Percentiles rank a stretch among this genome's conserved stretches.
Evolutionary conservation across 2,797 vertebrate species (phyloP).

Genomic region (Thalassophryne amazonica): DNA sequence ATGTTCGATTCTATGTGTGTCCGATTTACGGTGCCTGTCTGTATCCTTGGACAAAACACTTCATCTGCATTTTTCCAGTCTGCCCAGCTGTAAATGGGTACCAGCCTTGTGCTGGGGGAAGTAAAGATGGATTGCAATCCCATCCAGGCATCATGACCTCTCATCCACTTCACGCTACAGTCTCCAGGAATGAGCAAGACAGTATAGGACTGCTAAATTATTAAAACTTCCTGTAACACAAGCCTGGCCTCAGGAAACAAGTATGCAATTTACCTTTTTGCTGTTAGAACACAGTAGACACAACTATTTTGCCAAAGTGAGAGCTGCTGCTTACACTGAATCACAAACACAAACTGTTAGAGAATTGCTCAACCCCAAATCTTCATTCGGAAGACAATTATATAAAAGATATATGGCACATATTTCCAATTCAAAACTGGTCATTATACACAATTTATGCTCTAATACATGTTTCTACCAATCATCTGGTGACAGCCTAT

Average conservation of each 20-base stretch:
- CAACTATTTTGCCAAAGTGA: neutral
- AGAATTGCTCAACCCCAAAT: neutral
- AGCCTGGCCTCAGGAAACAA: no score
- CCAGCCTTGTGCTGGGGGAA: no score
- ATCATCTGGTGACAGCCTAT: constrained; percentile 28
- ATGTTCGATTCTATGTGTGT: no score
- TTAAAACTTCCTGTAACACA: neutral
- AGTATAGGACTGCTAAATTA: no score
- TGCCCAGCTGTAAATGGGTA: no score
- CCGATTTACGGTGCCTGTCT: no score
- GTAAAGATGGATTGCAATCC: no score
- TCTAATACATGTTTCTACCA: constrained; percentile 27
- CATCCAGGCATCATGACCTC: no score
- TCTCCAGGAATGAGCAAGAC: no score
- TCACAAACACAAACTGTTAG: constrained; percentile 1
- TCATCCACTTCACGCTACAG: no score
- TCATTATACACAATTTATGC: constrained; percentile 36
- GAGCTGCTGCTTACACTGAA: neutral
- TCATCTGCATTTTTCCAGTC: no score
- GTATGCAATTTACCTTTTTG: neutral
- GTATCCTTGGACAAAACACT: no score
- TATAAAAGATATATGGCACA: constrained; percentile 6
- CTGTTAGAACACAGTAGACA: neutral
- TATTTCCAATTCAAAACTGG: constrained; percentile 35
- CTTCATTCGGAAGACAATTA: neutral